A percentile compares a stretch with the other conserved stretches of the same genome.
These are phyloP conservation scores for Drosophila limbata DNA, from an alignment of 2,888 invertebrate genomes.

Conservation along the genomic window DNA sequence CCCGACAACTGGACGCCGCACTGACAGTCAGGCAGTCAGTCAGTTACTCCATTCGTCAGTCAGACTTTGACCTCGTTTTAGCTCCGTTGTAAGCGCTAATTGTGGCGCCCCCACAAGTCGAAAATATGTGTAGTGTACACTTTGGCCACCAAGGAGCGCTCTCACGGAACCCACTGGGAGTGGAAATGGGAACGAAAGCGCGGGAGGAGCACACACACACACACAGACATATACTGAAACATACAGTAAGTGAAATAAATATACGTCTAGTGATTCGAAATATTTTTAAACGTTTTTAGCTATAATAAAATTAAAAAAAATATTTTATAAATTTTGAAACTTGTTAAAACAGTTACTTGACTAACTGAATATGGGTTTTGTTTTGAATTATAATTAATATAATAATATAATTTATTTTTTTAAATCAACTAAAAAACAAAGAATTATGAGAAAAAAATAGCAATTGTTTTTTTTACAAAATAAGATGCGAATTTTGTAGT, in stretches of 20 bases:
- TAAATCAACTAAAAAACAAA: no score
- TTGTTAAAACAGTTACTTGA: no score
- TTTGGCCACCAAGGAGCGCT: slow-evolving; percentile 1
- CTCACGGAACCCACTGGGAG: slow-evolving; percentile 10
- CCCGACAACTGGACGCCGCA: slow-evolving; percentile 26
- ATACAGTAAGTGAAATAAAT: neutral
- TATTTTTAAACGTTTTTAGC: no score
- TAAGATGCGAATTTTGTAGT: no score
- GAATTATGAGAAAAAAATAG: no score
- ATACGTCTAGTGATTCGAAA: no score
- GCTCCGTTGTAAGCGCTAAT: slow-evolving; percentile 25
- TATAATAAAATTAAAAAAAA: no score
- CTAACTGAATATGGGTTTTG: no score
- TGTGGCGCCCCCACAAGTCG: slow-evolving; percentile 31
- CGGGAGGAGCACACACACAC: neutral
- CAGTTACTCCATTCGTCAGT: neutral
- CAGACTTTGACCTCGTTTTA: slow-evolving; percentile 30
- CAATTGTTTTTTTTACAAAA: no score
- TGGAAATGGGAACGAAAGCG: slow-evolving; percentile 10
- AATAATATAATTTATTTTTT: no score
- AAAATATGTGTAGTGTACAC: slow-evolving; percentile 5
- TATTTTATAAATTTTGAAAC: no score
- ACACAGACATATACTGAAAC: neutral
- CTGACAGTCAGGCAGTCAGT: neutral
- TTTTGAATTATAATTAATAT: no score